These are phyloP conservation scores for Dolichopus griseipennis DNA, from an alignment of 2,888 invertebrate species.

Conservation along the genomic window DNA sequence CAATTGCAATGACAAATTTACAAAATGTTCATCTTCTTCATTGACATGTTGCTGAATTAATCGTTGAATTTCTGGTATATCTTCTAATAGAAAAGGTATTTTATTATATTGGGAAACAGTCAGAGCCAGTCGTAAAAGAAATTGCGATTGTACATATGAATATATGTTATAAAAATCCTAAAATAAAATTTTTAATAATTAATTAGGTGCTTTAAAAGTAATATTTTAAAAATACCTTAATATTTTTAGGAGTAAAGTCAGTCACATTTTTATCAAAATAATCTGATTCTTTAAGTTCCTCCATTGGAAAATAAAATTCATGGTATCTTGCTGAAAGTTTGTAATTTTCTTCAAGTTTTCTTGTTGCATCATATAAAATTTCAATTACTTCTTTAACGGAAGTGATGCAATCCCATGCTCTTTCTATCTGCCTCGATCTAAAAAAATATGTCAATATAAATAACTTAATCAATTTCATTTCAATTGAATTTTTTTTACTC, in stretches of 20 bases:
- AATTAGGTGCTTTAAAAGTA: background rate
- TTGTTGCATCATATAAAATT: conserved; percentile 39
- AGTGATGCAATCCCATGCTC: conserved; percentile 41
- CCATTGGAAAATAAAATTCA: conserved; percentile 38
- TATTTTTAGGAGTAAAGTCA: conserved; percentile 38
- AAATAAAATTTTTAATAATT: conserved; percentile 1
- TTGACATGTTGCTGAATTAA: conserved; percentile 34
- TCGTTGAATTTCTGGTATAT: conserved; percentile 33
- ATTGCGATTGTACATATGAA: conserved; percentile 42
- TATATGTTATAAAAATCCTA: conserved; percentile 43
- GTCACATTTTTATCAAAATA: conserved; percentile 39
- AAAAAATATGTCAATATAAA: background rate
- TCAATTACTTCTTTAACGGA: conserved; percentile 39
- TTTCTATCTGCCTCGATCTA: conserved; percentile 38
- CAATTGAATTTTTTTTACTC: conserved; percentile 28
- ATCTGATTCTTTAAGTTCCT: conserved; percentile 39
- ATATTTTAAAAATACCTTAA: conserved; percentile 30
- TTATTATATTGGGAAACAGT: conserved; percentile 35
- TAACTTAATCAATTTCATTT: background rate
- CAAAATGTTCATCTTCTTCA: conserved; percentile 39
- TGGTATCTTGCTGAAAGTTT: conserved; percentile 31
- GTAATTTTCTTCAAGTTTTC: conserved; percentile 35
- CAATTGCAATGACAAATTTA: conserved; percentile 32
- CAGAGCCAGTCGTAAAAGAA: conserved; percentile 37
- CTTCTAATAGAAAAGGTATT: conserved; percentile 31